Evolutionary conservation across 2,113 vertebrate species (phyloP).

Genomic region (Catharus minimus): DNA sequence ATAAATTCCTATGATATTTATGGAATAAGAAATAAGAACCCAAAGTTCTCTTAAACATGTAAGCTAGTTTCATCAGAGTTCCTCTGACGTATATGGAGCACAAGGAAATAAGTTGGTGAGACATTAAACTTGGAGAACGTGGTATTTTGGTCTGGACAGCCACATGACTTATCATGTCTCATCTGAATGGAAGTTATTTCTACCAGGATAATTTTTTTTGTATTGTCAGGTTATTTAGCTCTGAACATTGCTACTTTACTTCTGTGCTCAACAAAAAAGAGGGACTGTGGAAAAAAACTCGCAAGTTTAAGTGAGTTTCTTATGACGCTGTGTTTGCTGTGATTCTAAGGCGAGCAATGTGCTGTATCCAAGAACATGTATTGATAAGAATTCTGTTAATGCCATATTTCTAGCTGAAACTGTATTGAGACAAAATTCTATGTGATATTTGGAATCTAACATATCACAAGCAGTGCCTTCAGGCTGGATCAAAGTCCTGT

Average conservation of each 20-base stretch:
- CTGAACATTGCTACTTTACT: background rate
- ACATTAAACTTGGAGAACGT: background rate
- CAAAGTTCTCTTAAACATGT: background rate
- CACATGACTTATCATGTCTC: background rate
- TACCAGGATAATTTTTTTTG: background rate
- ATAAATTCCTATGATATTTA: background rate
- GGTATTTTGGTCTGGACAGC: background rate
- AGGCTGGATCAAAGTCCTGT: slow-evolving; percentile 14
- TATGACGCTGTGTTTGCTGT: background rate
- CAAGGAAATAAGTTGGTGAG: background rate
- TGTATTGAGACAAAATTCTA: background rate
- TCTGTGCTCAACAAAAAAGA: background rate
- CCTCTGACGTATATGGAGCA: background rate
- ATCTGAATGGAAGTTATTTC: background rate
- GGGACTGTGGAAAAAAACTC: background rate
- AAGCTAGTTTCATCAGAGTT: background rate
- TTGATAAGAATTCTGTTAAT: background rate
- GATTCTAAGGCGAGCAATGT: rapidly evolving
- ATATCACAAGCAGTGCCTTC: background rate
- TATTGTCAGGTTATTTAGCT: background rate
- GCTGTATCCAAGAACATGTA: background rate
- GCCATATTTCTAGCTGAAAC: background rate
- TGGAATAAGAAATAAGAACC: background rate
- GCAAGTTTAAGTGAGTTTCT: background rate
- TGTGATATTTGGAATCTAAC: background rate